Evolutionary conservation across 2,113 vertebrate species (phyloP).

Genomic region (Mobula hypostoma): DNA sequence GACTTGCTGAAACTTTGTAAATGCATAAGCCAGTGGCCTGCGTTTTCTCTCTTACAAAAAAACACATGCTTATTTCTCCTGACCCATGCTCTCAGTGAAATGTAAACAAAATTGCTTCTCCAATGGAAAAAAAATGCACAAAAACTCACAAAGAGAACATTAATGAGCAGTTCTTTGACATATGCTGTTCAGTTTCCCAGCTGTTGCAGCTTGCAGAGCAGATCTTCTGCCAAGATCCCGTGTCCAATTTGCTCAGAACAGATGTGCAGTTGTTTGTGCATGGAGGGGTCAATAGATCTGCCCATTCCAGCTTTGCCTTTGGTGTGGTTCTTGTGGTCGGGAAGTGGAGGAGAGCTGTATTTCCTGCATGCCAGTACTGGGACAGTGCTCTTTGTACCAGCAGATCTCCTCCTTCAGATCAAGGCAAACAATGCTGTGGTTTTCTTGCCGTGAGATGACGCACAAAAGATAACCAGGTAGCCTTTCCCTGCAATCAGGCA

Average conservation of each 20-base stretch:
- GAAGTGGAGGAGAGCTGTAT: slow-evolving; percentile 14
- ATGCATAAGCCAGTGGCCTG: neutral
- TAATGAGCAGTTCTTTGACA: slow-evolving; percentile 21
- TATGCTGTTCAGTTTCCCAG: slow-evolving; percentile 30
- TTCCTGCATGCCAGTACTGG: slow-evolving; percentile 19
- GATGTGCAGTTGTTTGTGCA: slow-evolving; percentile 33
- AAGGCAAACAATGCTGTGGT: neutral
- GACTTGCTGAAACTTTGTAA: neutral
- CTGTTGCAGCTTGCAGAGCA: neutral
- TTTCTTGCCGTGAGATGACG: neutral
- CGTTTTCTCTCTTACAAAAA: neutral
- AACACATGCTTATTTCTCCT: slow-evolving; percentile 15
- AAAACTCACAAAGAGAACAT: slow-evolving; percentile 30
- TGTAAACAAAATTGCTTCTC: slow-evolving; percentile 14
- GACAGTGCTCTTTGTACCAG: neutral
- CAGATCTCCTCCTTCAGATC: neutral
- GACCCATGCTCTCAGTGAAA: neutral
- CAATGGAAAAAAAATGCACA: neutral
- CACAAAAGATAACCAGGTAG: neutral
- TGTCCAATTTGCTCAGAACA: slow-evolving; percentile 34
- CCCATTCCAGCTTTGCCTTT: slow-evolving; percentile 26
- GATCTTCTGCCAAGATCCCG: slow-evolving; percentile 4
- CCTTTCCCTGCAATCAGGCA: neutral
- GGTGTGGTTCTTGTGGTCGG: neutral
- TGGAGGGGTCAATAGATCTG: slow-evolving; percentile 19